Percentiles rank a stretch among this genome's conserved stretches.
phyloP scores from a whole-genome alignment of 2,113 vertebrate genomes.

The Phaethon lepturus region DNA sequence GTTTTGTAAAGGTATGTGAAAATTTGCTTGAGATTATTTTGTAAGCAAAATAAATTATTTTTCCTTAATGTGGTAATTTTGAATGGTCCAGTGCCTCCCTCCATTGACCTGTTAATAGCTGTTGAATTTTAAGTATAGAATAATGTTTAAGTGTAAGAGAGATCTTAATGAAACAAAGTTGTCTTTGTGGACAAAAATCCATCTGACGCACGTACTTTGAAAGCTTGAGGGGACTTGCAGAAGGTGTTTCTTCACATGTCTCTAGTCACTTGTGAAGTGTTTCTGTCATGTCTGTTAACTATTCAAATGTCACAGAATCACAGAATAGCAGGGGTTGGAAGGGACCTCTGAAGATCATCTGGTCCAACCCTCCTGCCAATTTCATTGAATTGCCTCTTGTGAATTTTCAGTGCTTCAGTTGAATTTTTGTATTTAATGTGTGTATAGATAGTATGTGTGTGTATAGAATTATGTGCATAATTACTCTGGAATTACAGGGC shows the following conservation, averaged over 20 bases:
- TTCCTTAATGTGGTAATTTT: neutral
- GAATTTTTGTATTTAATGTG: neutral
- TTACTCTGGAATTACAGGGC: neutral
- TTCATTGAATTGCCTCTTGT: neutral
- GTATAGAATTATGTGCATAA: neutral
- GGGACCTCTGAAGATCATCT: too few species aligned
- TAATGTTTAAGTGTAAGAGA: neutral
- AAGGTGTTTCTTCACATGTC: neutral
- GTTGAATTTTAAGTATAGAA: neutral
- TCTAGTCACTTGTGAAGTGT: neutral
- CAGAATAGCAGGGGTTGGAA: too few species aligned
- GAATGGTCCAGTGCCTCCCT: neutral
- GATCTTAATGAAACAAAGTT: neutral
- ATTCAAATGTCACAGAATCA: neutral
- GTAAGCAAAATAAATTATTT: neutral
- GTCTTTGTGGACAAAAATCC: neutral
- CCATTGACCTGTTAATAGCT: neutral
- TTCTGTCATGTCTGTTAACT: neutral
- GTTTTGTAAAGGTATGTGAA: constrained; percentile 92
- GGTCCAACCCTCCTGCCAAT: too few species aligned
- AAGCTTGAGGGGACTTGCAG: neutral
- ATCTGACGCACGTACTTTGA: neutral
- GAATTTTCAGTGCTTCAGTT: neutral
- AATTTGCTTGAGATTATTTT: neutral
- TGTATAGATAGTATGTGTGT: neutral